phyloP scores from a whole-genome alignment of 1,140 invertebrate species.

The Melanaphis sacchari region DNA sequence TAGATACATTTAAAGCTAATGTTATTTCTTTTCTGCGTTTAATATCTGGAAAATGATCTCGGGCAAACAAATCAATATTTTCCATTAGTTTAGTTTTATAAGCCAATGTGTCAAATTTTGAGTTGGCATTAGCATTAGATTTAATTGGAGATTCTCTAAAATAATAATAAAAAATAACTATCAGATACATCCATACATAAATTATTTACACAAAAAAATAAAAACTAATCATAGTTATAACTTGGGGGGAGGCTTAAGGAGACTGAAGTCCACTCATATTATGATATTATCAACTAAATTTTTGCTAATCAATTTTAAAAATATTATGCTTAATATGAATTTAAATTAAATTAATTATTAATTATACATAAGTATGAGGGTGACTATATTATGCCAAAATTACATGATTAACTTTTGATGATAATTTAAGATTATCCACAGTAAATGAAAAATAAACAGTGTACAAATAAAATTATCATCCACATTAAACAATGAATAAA shows the following conservation, averaged over 20 bases:
- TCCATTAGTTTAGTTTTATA: conserved; percentile 49
- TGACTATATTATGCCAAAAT: not conserved
- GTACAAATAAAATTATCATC: not conserved
- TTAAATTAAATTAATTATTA: not conserved
- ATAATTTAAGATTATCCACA: not conserved
- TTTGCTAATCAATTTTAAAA: not conserved
- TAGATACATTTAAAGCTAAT: conserved; percentile 22
- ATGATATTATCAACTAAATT: not conserved
- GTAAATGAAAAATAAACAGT: not conserved
- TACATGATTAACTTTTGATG: not conserved
- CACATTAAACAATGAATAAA: not conserved
- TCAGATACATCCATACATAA: not conserved
- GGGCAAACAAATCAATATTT: conserved; percentile 23
- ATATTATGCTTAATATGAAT: not conserved
- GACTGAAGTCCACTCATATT: not conserved
- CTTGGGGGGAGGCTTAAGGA: not conserved
- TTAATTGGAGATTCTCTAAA: conserved; percentile 47
- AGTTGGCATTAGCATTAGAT: conserved; percentile 4
- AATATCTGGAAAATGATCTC: conserved; percentile 39
- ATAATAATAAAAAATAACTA: not conserved
- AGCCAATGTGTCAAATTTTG: conserved; percentile 16
- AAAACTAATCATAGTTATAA: not conserved
- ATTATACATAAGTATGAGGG: not conserved
- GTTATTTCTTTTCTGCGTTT: conserved; percentile 44
- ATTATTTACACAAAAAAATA: not conserved